phyloP scores from a whole-genome alignment of 2,888 invertebrate genomes.

The Apodemia zela region DNA sequence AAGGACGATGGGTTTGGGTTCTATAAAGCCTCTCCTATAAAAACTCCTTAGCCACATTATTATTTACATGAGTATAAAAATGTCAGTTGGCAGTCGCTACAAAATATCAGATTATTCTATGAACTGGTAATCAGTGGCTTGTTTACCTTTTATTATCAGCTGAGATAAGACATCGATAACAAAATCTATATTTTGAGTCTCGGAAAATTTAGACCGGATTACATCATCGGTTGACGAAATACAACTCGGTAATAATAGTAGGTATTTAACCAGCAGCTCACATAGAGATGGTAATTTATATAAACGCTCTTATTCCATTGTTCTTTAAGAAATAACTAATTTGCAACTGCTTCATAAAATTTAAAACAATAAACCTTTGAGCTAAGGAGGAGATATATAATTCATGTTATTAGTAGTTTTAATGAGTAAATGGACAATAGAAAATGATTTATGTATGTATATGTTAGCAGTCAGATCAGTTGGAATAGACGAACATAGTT shows the following conservation, averaged over 20 bases:
- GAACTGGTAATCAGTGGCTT: background rate
- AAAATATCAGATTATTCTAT: too few species aligned
- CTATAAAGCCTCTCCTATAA: too few species aligned
- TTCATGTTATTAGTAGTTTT: background rate
- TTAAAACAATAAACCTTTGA: background rate
- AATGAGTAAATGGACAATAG: background rate
- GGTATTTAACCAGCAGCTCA: background rate
- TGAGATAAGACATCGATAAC: conserved; percentile 1
- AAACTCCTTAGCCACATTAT: too few species aligned
- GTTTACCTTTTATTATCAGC: conserved; percentile 1
- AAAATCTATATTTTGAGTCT: conserved; percentile 1
- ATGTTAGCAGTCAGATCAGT: too few species aligned
- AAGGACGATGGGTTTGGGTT: too few species aligned
- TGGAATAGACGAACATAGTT: too few species aligned
- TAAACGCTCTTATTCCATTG: background rate
- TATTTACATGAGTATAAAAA: too few species aligned
- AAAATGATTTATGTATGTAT: too few species aligned
- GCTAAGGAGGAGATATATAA: background rate
- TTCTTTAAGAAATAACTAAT: background rate
- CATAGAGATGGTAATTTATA: background rate
- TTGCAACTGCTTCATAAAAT: conserved; percentile 7
- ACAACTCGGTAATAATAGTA: background rate
- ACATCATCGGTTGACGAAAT: conserved; percentile 12
- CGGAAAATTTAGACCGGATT: conserved; percentile 5
- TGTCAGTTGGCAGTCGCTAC: too few species aligned